Evolutionary conservation across 2,113 vertebrate genomes (phyloP).

Genomic region (Octodon degus): DNA sequence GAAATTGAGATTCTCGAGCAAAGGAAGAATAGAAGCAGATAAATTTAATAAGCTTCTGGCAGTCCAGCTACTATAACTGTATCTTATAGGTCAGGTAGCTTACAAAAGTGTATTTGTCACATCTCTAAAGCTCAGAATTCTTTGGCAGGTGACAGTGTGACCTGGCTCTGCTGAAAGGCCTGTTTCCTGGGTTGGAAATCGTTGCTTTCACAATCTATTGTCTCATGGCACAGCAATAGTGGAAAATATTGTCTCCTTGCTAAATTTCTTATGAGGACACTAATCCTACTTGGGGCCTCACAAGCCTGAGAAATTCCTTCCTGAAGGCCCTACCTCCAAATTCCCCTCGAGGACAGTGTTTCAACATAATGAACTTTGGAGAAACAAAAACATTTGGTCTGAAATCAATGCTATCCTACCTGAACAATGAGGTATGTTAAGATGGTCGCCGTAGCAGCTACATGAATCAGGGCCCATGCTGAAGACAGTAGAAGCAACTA

Average conservation of each 20-base stretch:
- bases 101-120: neutral
- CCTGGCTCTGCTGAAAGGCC: neutral
- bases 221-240: neutral
- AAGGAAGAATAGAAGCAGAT: neutral
- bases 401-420: no score
- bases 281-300: neutral
- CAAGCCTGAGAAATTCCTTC: neutral
- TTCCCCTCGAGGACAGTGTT: neutral
- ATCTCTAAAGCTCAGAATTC: neutral
- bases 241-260: no score
- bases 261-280: neutral
- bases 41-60: neutral
- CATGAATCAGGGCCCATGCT: neutral
- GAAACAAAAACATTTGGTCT: rapidly evolving
- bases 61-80: neutral
- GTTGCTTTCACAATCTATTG: neutral
- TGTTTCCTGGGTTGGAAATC: neutral
- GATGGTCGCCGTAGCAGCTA: neutral
- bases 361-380: neutral
- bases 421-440: neutral
- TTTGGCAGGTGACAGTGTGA: neutral
- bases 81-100: neutral
- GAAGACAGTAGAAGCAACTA: neutral
- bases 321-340: neutral
- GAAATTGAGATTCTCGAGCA: neutral